Conservation (phyloP, 2,113 vertebrate genomes). For the Aix galericulata region DNA sequence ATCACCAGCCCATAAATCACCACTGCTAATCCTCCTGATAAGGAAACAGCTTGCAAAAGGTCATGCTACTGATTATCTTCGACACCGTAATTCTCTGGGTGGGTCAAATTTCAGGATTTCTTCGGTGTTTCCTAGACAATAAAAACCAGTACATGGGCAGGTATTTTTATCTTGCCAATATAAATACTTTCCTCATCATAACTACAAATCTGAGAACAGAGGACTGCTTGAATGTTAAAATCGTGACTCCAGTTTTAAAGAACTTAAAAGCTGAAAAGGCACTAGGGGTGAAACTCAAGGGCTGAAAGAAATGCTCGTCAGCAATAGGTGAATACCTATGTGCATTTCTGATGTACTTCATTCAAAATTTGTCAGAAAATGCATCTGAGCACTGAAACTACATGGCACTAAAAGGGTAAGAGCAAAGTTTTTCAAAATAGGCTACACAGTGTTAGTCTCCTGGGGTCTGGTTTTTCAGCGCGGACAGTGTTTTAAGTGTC, state of each 20-base stretch:
- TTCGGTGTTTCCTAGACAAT: background rate
- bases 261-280: background rate
- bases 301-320: background rate
- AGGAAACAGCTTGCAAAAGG: background rate
- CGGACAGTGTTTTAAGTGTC: background rate
- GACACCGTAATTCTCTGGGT: background rate
- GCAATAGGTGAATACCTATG: background rate
- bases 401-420: background rate
- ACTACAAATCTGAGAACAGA: background rate
- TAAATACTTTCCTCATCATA: background rate
- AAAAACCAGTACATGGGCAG: background rate
- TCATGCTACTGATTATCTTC: accelerated
- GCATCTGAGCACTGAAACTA: background rate
- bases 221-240: background rate
- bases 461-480: background rate
- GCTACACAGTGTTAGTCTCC: background rate
- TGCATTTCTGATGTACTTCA: background rate
- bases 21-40: background rate
- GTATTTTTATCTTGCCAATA: background rate
- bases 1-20: background rate
- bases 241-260: background rate
- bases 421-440: background rate
- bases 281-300: background rate
- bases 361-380: background rate
- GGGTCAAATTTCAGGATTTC: background rate